These are phyloP conservation scores for Aegypius monachus DNA, from an alignment of 2,113 vertebrate genomes.

Conservation along the genomic window DNA sequence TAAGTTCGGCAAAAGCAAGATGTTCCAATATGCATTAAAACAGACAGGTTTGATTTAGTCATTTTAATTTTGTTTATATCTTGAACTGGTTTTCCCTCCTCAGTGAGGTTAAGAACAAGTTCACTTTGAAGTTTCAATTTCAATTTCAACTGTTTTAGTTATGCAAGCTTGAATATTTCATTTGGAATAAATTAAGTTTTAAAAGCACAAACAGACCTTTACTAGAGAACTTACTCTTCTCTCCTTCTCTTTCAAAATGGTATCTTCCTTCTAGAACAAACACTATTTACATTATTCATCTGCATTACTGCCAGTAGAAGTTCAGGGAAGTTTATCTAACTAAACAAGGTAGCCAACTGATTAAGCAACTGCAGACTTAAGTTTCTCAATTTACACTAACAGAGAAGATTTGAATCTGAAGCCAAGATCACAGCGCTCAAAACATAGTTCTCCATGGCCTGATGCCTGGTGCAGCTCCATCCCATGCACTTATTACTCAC, in stretches of 20 bases:
- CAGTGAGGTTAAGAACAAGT: neutral
- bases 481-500: neutral
- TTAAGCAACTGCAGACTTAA: constrained; percentile 3
- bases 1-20: neutral
- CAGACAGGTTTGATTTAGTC: neutral
- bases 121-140: constrained; percentile 44
- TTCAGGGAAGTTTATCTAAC: neutral
- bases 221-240: neutral
- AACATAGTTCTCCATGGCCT: neutral
- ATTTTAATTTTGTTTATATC: constrained; percentile 29
- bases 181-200: constrained; percentile 16
- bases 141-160: constrained; percentile 5
- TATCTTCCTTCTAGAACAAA: constrained; percentile 12
- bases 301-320: neutral
- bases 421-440: neutral
- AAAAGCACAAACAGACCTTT: neutral
- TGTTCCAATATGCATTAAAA: neutral
- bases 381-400: neutral
- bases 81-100: constrained; percentile 1
- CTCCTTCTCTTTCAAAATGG: neutral
- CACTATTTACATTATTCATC: neutral
- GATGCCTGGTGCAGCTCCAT: neutral
- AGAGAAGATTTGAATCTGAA: neutral
- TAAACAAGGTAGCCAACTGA: neutral
- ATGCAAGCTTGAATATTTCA: constrained; percentile 26